Evolutionary conservation across 2,113 vertebrate genomes (phyloP), one percentile per base, ranked within the genome.

Genomic region (Raja brachyura): DNA sequence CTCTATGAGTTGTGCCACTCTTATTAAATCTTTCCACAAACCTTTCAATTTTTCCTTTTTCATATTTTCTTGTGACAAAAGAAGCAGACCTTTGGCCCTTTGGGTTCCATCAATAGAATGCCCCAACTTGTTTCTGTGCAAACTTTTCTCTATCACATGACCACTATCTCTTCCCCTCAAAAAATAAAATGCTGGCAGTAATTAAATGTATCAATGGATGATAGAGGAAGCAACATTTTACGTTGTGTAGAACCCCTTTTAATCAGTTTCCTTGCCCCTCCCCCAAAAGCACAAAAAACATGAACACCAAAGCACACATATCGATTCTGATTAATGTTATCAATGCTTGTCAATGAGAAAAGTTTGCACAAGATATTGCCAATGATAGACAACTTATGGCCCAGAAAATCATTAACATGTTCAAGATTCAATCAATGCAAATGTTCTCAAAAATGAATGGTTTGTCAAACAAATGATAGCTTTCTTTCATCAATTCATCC

Each of bases 291-390:
- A 28, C 28, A 7, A 22, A 75, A 33, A 14, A 78, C 5, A 33
- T 4, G 10, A 68, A 25, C 14, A 78, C 16, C 1, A 78, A 78
- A 78, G 33, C 33, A 8, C 14, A 33, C 33, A 39, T 16, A n/a
- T 33, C 31, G 31, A 78, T 78, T 33, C 31, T 78, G 20, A 61
- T 86, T 28, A 61, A 59, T 39, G 18, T 86, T 54, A 86, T 14
- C 20, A 85, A 59, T 22, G 56, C 56, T 61, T 9, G 25, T 85
- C 54, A 85, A 28, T 85, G 59, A 3, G 54, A 22, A 77, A 22
- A 86, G 81, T 86, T 86, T 86, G 81, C 54, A 86, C 54, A 86
- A 28, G 81, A 25, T 31, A 54, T 86, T 54, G 48, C 22, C 54
- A 86, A 20, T 22, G 10, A 8, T 86, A 61, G 56, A 16, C 20